Conservation (phyloP, 2,797 vertebrate genomes). For the Etheostoma perlongum region DNA sequence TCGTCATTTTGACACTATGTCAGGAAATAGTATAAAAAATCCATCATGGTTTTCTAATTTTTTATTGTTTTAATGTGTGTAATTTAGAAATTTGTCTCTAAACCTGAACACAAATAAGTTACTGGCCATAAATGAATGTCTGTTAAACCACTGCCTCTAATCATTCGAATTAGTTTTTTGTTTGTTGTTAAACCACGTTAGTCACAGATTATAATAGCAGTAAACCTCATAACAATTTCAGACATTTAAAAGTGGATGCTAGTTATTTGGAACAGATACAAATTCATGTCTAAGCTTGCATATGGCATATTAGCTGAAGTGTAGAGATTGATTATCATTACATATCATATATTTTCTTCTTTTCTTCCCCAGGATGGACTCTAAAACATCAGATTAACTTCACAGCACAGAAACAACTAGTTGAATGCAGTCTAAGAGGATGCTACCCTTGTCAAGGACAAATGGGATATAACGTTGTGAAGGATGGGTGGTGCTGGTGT, state of each 20-base stretch:
- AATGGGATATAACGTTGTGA: constrained; percentile 18
- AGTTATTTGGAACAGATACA: not conserved
- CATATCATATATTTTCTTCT: constrained; percentile 1
- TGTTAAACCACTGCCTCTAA: not conserved
- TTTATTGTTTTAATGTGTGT: not conserved
- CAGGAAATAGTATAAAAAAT: not conserved
- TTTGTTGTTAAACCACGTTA: constrained; percentile 14
- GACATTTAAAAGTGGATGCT: constrained; percentile 15
- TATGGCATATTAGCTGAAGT: not conserved
- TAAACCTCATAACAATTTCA: constrained; percentile 30
- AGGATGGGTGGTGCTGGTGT: constrained; percentile 60
- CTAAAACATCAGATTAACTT: constrained; percentile 52
- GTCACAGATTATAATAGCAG: constrained; percentile 23
- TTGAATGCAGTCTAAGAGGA: constrained; percentile 16
- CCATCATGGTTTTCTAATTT: not conserved
- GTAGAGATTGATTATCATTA: not conserved
- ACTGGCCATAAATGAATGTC: not conserved
- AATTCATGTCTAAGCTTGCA: constrained; percentile 14
- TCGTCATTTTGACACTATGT: not conserved
- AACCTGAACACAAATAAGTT: not conserved
- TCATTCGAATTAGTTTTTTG: constrained; percentile 9
- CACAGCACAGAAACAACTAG: not conserved
- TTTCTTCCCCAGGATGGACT: constrained; percentile 77
- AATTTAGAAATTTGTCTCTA: not conserved
- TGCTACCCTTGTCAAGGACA: constrained; percentile 7